Evolutionary conservation across 2,888 invertebrate genomes (phyloP), one percentile per base, ranked within the genome.

Genomic region (Andrena camellia): DNA sequence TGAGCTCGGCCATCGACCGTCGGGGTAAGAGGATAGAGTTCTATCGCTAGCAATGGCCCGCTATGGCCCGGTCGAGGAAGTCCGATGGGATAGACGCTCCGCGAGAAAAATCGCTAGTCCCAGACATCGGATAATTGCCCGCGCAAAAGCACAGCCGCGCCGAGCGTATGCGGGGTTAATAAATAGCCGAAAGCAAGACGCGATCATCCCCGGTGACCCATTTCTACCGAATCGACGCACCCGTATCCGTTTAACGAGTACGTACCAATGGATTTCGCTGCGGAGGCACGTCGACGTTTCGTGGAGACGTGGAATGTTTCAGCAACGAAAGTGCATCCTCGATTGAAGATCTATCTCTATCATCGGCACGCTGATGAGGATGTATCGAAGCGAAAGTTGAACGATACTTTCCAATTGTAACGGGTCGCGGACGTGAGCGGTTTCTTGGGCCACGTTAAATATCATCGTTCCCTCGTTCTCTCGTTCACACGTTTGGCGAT

Each of bases 371-470:
- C 42, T 42, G 42, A 42, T 42, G 42, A 42, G 42, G 42, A 42
- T 0, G 54, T 8, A 48, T 57, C 17, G 57, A 59, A 33, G 57
- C 63, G 64, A 23, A 23, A 59, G 23, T 35, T 70, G 29, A 63
- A 52, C 13, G 13, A 31, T 23, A n/a, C 20, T 52, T 29, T 13
- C 23, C 35, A 29, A 23, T 26, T 64, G 10, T 64, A 57, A 72
- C 2, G 72, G 4, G 50, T 50, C 66, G 50, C 23, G n/a, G 60
- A 66, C 64, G 66, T 72, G 64, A 77, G 60, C 66, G 59, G 50
- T 60, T 78, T 23, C 59, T 59, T 66, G 48, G 29, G 20, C 77
- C 13, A 29, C 64, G 77, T 78, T 78, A 78, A 72, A 72, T 66
- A 72, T 42, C 57, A 20, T 71, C 23, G 68, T 63, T 10, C 5